These are phyloP conservation scores for Amblyopsis rosae DNA, from an alignment of 2,113 vertebrate genomes.

Conservation along the genomic window DNA sequence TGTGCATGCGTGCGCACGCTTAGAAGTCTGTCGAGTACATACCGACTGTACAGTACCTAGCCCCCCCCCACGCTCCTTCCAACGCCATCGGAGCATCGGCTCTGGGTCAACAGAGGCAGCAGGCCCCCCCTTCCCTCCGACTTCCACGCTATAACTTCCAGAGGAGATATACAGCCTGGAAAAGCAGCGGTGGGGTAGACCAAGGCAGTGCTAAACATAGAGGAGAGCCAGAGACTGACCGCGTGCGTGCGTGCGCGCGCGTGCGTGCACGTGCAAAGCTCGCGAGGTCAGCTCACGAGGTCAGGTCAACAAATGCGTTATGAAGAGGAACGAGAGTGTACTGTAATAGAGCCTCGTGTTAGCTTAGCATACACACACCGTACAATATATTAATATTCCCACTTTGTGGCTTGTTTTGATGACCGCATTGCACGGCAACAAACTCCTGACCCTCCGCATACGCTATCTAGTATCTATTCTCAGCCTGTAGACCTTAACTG, in stretches of 20 bases:
- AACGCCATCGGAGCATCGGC: slow-evolving; percentile 14
- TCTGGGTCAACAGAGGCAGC: slow-evolving; percentile 43
- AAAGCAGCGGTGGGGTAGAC: slow-evolving; percentile 15
- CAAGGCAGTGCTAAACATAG: slow-evolving; percentile 15
- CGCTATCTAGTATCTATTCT: slow-evolving; percentile 56
- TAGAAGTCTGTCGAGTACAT: slow-evolving; percentile 2
- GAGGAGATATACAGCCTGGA: slow-evolving; percentile 52
- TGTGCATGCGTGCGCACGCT: background rate
- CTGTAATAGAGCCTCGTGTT: too few relatives aligned
- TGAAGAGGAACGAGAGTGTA: background rate
- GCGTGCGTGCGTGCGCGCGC: background rate
- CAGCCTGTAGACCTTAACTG: slow-evolving; percentile 40
- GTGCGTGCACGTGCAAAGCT: too few relatives aligned
- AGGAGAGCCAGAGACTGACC: background rate
- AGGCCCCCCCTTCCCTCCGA: slow-evolving; percentile 33
- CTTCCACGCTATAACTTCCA: slow-evolving; percentile 57
- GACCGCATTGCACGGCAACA: slow-evolving; percentile 19
- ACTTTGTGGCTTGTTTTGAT: slow-evolving; percentile 11
- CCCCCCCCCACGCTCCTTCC: too few relatives aligned
- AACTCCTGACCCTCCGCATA: slow-evolving; percentile 63
- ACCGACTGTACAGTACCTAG: too few relatives aligned
- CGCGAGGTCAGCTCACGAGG: background rate
- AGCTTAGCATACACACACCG: background rate
- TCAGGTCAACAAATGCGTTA: background rate
- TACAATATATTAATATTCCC: background rate